Base-by-base conservation (phyloP, 2,113 vertebrate genomes). In the Chrysochloris asiatica region DNA sequence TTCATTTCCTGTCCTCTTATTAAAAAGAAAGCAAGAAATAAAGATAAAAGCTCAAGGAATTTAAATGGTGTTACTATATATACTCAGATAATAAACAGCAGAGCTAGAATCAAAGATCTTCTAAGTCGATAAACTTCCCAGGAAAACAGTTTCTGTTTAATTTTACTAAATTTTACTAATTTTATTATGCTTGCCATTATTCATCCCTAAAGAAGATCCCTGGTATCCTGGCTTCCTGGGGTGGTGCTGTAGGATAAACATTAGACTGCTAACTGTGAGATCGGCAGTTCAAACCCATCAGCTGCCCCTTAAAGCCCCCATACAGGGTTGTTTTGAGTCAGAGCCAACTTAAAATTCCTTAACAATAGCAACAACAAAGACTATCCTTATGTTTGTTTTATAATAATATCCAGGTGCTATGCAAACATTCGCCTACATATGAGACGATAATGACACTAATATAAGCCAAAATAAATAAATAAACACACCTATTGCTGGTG, bases 81-180 rank as follows among this genome's bases (percentile, higher is more conserved):
- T 45, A 61, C 8, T 12, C 22, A 82, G 69, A n/a, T 72, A 81
- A 69, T 67, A 90, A 61, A 90, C 0, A 72, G 52, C n/a, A 52
- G 14, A 77, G 12, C 83, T 82, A 78, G 81, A 90, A 77, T 21
- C 24, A 85, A 75, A 56, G 50, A 4, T 43, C 3, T 30, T 43
- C 3, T 30, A 48, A 80, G 28, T 36, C n/a, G 38, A 30, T 59
- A 77, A 30, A 59, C 12, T 83, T 91, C 61, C 88, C 45, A 91
- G 19, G 52, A 78, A 45, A 4, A 78, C 33, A 85, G 22, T 54
- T 54, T 38, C 71, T 28, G 12, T 50, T 87, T 61, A 59, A 78
- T 83, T 86, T 78, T 71, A 76, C 56, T 71, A 65, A 48, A 48
- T 85, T 86, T 78, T 71, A 76, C 56, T 71, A 65, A 48, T 41